A percentile compares a stretch with the other conserved stretches of the same genome.
Evolutionary conservation across 1,140 invertebrate genomes (phyloP).

Genomic region (Phymastichus coffea): DNA sequence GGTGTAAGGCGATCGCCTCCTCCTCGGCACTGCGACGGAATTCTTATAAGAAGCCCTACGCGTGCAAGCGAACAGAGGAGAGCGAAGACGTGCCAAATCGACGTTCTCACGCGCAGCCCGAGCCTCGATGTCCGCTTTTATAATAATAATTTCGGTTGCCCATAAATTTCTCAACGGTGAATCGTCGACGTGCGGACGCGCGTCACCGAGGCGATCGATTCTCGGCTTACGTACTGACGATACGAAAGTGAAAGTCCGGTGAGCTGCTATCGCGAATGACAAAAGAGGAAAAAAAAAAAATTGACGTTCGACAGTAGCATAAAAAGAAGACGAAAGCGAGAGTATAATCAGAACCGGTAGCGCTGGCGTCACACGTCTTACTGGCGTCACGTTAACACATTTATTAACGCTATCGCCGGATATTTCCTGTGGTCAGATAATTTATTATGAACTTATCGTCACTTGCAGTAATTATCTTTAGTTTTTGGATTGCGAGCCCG

Average conservation of each 20-base stretch:
- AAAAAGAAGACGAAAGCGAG: not conserved
- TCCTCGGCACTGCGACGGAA: constrained; percentile 35
- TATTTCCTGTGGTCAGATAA: constrained; percentile 28
- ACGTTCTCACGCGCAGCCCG: constrained; percentile 26
- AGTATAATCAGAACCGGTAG: not conserved
- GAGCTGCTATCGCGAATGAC: too few relatives aligned
- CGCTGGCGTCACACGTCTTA: not conserved
- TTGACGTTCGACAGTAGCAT: too few relatives aligned
- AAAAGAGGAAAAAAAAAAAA: too few relatives aligned
- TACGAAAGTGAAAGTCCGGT: not conserved
- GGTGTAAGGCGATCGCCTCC: constrained; percentile 46
- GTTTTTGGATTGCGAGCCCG: too few relatives aligned
- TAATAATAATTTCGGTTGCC: too few relatives aligned
- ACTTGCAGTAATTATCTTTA: too few relatives aligned
- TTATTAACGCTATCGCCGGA: constrained; percentile 12
- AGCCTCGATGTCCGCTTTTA: too few relatives aligned
- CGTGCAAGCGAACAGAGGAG: not conserved
- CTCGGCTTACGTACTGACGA: not conserved
- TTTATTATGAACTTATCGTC: not conserved
- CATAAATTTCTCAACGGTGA: too few relatives aligned
- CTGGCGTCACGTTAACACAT: constrained; percentile 5
- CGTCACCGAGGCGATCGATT: not conserved
- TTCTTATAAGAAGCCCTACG: constrained; percentile 52
- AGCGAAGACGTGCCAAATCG: constrained; percentile 14
- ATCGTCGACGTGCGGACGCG: too few relatives aligned